Evolutionary conservation across 2,797 vertebrate species (phyloP).

Genomic region (Heliangelus exortis): DNA sequence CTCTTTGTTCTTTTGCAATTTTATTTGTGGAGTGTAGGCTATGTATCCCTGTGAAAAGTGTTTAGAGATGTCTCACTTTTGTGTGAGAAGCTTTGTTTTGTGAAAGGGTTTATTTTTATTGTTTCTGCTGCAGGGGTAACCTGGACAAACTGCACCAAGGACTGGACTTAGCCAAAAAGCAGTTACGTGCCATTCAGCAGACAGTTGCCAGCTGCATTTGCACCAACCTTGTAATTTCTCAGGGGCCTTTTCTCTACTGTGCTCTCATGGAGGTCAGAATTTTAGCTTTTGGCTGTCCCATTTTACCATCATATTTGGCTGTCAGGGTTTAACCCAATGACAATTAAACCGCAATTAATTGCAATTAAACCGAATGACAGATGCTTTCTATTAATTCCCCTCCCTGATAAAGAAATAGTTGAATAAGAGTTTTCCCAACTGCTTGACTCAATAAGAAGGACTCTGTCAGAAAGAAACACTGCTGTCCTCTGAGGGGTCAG

Average conservation of each 20-base stretch:
- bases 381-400: too few relatives aligned
- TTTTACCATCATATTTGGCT: background rate
- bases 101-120: background rate
- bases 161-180: slow-evolving; percentile 92
- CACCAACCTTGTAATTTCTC: slow-evolving; percentile 95
- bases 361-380: too few relatives aligned
- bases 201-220: slow-evolving; percentile 97
- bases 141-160: slow-evolving; percentile 89
- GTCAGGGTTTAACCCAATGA: background rate
- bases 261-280: slow-evolving; percentile 91
- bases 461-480: background rate
- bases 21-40: background rate
- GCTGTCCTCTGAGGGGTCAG: background rate
- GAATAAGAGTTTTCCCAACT: background rate
- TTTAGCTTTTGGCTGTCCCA: background rate
- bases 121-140: slow-evolving; percentile 83
- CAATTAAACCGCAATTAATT: too few relatives aligned
- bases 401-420: background rate
- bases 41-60: background rate
- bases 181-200: slow-evolving; percentile 92
- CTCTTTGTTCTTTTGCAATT: background rate
- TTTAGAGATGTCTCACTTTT: background rate
- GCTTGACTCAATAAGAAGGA: background rate
- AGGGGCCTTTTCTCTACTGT: slow-evolving; percentile 98
- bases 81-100: background rate